A percentile compares a stretch with the other conserved stretches of the same genome.
Conservation (phyloP, 2,113 vertebrate species). For the Noturus placidus region DNA sequence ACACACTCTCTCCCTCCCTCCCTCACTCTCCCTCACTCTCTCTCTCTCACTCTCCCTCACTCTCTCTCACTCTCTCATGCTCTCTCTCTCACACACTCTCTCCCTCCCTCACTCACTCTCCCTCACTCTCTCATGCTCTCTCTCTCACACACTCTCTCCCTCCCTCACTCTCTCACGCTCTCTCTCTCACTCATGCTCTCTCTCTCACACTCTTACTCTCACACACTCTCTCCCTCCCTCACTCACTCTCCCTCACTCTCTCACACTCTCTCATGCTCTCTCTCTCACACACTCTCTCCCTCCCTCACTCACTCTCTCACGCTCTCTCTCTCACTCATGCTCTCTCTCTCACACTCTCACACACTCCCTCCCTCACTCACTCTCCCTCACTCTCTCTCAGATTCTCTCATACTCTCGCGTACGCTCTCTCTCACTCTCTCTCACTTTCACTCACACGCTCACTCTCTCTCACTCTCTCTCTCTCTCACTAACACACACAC, state of each 20-base stretch:
- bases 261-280: slow-evolving; percentile 1
- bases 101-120: background rate
- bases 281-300: slow-evolving; percentile 12
- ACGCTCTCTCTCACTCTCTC: background rate
- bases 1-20: background rate
- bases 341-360: too few relatives aligned
- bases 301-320: slow-evolving; percentile 25
- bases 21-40: background rate
- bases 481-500: background rate
- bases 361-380: background rate
- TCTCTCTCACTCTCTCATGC: background rate
- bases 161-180: slow-evolving; percentile 13
- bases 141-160: slow-evolving; percentile 10
- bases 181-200: too few relatives aligned
- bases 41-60: background rate
- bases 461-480: slow-evolving; percentile 17
- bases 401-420: background rate
- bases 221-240: background rate
- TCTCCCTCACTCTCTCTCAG: slow-evolving; percentile 10
- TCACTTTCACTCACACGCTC: background rate
- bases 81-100: slow-evolving; percentile 22
- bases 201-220: background rate
- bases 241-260: slow-evolving; percentile 21
- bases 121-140: background rate
- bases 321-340: background rate